Evolutionary conservation across 2,888 invertebrate genomes (phyloP).

Genomic region (Polia nebulosa): DNA sequence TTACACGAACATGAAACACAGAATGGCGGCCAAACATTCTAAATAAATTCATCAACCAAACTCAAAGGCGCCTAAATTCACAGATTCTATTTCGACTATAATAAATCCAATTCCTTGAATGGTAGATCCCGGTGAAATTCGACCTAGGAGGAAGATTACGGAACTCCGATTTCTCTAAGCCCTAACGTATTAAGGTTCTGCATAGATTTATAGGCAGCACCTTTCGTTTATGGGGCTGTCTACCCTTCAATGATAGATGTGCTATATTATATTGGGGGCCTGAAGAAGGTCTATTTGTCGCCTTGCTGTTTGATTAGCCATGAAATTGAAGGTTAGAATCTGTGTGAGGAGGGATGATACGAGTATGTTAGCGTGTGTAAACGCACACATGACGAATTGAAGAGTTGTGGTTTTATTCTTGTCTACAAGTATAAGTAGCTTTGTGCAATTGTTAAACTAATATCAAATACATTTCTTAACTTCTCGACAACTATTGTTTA

Average conservation of each 20-base stretch:
- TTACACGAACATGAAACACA: slow-evolving; percentile 13
- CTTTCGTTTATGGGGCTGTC: slow-evolving; percentile 64
- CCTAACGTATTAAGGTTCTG: slow-evolving; percentile 62
- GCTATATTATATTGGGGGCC: slow-evolving; percentile 58
- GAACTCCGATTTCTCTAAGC: slow-evolving; percentile 57
- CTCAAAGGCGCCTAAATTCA: slow-evolving; percentile 49
- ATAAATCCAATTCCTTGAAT: slow-evolving; percentile 54
- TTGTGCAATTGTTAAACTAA: neutral
- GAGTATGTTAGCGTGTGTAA: neutral
- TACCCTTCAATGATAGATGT: slow-evolving; percentile 66
- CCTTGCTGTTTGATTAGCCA: slow-evolving; percentile 60
- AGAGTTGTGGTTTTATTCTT: neutral
- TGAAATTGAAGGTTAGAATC: slow-evolving; percentile 61
- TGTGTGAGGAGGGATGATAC: slow-evolving; percentile 10
- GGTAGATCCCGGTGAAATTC: slow-evolving; percentile 46
- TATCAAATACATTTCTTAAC: neutral
- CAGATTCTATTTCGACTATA: slow-evolving; percentile 54
- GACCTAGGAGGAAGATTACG: slow-evolving; percentile 50
- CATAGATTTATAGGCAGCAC: slow-evolving; percentile 66
- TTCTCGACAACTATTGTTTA: neutral
- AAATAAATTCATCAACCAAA: slow-evolving; percentile 40
- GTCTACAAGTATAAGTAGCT: too few relatives aligned
- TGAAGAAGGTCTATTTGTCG: slow-evolving; percentile 58
- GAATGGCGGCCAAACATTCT: slow-evolving; percentile 21
- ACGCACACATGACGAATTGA: neutral